Conservation (phyloP, 2,888 invertebrate genomes). For the Stenodema calcarata region DNA sequence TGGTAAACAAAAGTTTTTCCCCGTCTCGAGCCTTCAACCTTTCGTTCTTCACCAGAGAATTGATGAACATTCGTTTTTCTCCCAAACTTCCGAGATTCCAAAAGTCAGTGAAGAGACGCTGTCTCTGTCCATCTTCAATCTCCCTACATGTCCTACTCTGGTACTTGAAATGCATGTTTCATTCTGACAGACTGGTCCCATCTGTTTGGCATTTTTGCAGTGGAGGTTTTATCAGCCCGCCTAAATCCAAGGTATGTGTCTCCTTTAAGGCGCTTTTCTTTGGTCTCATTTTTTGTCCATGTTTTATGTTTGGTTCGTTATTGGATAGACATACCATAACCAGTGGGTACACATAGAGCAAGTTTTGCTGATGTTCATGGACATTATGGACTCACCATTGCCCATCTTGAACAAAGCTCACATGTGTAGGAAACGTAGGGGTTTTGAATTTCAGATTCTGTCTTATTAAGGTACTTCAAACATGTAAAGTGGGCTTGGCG, state of each 20-base stretch:
- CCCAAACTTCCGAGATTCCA: constrained; percentile 11
- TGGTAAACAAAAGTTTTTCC: constrained; percentile 4
- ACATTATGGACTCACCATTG: too few relatives aligned
- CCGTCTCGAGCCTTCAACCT: background rate
- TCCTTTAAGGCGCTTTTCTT: constrained; percentile 1
- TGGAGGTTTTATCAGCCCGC: constrained; percentile 10
- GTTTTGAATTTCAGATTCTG: too few relatives aligned
- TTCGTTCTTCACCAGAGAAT: constrained; percentile 26
- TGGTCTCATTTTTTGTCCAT: background rate
- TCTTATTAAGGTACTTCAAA: too few relatives aligned
- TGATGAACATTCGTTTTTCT: constrained; percentile 13
- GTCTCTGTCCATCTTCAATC: constrained; percentile 1
- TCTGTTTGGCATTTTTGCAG: background rate
- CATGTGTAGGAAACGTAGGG: too few relatives aligned
- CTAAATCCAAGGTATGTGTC: background rate
- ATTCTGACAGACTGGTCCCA: background rate
- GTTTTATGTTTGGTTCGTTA: background rate
- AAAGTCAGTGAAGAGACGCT: constrained; percentile 10
- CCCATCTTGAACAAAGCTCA: too few relatives aligned
- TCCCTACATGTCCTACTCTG: background rate
- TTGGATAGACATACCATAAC: too few relatives aligned
- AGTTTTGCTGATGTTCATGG: too few relatives aligned
- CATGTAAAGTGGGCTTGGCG: too few relatives aligned
- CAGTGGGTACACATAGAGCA: too few relatives aligned
- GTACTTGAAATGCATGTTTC: background rate